Evolutionary conservation across 2,797 vertebrate genomes (phyloP).

Genomic region (Meda fulgida): DNA sequence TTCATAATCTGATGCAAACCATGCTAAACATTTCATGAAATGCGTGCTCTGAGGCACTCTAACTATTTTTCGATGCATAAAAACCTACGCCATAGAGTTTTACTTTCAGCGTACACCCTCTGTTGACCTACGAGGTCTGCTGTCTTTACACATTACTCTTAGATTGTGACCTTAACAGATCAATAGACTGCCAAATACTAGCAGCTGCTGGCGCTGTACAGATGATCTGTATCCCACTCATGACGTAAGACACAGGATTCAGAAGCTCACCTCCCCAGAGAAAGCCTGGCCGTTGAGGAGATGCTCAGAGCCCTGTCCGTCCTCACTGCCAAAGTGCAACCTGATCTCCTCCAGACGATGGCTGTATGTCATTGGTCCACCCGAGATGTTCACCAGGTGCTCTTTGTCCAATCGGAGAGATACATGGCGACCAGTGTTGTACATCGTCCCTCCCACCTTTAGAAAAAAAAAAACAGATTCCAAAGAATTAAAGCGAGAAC

Average conservation of each 20-base stretch:
- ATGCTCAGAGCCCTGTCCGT: conserved; percentile 95
- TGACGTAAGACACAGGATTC: background rate
- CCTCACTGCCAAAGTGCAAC: conserved; percentile 97
- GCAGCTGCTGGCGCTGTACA: background rate
- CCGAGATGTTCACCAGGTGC: conserved; percentile 97
- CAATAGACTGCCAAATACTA: background rate
- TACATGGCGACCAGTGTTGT: conserved; percentile 97
- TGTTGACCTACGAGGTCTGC: conserved; percentile 8
- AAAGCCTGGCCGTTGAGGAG: conserved; percentile 97
- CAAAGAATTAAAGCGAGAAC: background rate
- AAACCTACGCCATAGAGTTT: conserved; percentile 10
- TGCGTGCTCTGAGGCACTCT: conserved; percentile 17
- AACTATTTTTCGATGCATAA: conserved; percentile 1
- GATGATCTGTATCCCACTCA: conserved; percentile 1
- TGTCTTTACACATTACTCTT: conserved; percentile 10
- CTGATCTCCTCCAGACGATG: conserved; percentile 97
- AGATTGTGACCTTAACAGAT: conserved; percentile 34
- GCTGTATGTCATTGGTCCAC: conserved; percentile 96
- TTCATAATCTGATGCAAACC: conserved; percentile 48
- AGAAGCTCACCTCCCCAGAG: conserved; percentile 90
- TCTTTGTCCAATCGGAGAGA: conserved; percentile 96
- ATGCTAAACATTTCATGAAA: conserved; percentile 39
- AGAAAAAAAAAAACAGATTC: background rate
- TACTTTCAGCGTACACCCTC: conserved; percentile 6
- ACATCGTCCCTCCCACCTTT: conserved; percentile 97